phyloP scores from a whole-genome alignment of 2,888 invertebrate genomes.

The Drosophila paranaensis region DNA sequence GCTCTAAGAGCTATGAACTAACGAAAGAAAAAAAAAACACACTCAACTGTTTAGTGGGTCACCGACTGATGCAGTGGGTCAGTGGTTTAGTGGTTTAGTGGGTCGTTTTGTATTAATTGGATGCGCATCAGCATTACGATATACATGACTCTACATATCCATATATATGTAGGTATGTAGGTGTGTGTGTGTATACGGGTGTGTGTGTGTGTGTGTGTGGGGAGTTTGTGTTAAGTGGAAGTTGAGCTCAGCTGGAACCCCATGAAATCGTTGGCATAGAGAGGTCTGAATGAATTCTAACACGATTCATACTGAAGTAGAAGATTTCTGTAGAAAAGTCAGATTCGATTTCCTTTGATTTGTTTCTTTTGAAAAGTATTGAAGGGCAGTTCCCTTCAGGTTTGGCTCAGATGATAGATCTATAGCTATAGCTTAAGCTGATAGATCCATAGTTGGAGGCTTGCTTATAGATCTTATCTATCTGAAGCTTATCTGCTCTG shows the following conservation, averaged over 20 bases:
- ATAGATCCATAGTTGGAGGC: too few species aligned
- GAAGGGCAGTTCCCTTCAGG: too few species aligned
- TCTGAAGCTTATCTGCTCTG: too few species aligned
- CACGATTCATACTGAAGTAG: too few species aligned
- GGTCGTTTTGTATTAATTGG: slow-evolving; percentile 7
- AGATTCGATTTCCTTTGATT: too few species aligned
- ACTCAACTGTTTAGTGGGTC: slow-evolving; percentile 30
- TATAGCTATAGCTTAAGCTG: too few species aligned
- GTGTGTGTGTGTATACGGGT: background rate
- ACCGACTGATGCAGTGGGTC: slow-evolving; percentile 10
- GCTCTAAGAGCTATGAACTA: slow-evolving; percentile 41
- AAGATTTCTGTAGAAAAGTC: too few species aligned
- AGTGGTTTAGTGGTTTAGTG: slow-evolving; percentile 11
- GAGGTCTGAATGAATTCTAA: background rate
- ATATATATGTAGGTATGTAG: background rate
- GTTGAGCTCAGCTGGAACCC: background rate
- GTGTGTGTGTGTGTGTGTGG: background rate
- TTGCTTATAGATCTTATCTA: too few species aligned
- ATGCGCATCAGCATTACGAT: slow-evolving; percentile 4
- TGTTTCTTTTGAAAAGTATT: too few species aligned
- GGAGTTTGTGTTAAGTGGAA: background rate
- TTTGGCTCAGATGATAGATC: too few species aligned
- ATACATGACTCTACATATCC: slow-evolving; percentile 11
- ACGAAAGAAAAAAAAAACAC: slow-evolving; percentile 14
- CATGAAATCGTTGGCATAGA: slow-evolving; percentile 21